These are phyloP conservation scores for Suncus etruscus DNA, from an alignment of 2,113 vertebrate genomes.

Conservation along the genomic window DNA sequence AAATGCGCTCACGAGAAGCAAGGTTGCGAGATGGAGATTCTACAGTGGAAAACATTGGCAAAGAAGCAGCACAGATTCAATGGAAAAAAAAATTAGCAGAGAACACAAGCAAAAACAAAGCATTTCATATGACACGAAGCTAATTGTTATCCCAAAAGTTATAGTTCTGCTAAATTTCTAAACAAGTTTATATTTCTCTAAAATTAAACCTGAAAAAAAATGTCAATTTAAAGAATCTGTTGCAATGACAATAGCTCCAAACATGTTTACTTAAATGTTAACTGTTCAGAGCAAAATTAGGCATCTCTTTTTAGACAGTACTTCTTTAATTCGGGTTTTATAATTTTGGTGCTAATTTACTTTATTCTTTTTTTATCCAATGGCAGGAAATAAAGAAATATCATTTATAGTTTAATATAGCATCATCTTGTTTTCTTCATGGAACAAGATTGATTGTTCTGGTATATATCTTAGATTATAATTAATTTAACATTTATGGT, in stretches of 20 bases:
- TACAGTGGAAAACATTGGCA: slow-evolving; percentile 97
- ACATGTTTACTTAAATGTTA: slow-evolving; percentile 39
- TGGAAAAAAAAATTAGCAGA: slow-evolving; percentile 88
- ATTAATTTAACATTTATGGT: background rate
- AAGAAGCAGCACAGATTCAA: slow-evolving; percentile 95
- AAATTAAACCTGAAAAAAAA: slow-evolving; percentile 69
- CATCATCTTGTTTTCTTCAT: slow-evolving; percentile 44
- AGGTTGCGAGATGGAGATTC: slow-evolving; percentile 97
- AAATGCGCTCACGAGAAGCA: slow-evolving; percentile 97
- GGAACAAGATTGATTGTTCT: slow-evolving; percentile 30
- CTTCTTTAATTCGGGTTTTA: slow-evolving; percentile 56
- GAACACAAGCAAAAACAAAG: slow-evolving; percentile 85
- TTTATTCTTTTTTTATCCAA: slow-evolving; percentile 34
- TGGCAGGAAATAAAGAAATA: slow-evolving; percentile 12
- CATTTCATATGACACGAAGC: slow-evolving; percentile 84
- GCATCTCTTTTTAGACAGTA: slow-evolving; percentile 43
- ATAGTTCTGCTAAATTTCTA: slow-evolving; percentile 64
- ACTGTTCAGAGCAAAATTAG: slow-evolving; percentile 58
- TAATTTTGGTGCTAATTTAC: slow-evolving; percentile 43
- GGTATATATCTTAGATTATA: background rate
- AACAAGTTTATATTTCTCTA: slow-evolving; percentile 46
- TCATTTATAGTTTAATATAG: slow-evolving; percentile 53
- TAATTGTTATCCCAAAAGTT: slow-evolving; percentile 50
- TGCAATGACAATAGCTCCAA: slow-evolving; percentile 42
- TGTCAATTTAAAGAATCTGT: slow-evolving; percentile 48